Base-by-base conservation (phyloP, 2,888 invertebrate genomes). In the Aphidius colemani region DNA sequence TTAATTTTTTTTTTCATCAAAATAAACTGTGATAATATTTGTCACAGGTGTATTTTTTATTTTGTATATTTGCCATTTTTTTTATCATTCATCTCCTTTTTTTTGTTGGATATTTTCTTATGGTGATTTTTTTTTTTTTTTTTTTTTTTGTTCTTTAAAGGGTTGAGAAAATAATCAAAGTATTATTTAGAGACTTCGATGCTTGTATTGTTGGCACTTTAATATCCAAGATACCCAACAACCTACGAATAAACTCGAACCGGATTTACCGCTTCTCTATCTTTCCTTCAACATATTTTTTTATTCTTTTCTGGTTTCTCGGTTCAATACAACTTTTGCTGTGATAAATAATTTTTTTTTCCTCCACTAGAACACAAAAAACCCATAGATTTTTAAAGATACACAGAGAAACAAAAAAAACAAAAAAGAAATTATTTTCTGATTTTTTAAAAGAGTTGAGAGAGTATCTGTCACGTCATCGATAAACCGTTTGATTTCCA, bases 111-210 rank as follows among this genome's bases (percentile, higher is more conserved):
- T 66, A 51, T 59, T 63, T 62, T 62, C 59, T 60, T 60, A 3
- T 48, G 5, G 8, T 11, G 6, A 6, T 48, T 48, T 11, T 48
- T 48, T 59, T 58, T 45, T 64, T 48, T 48, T 11, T 48, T 48
- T 59, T 58, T 45, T 64, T 59, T 50, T 39, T 41, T 60, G 30
- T 18, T 18, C 13, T 18, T 18, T 2, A 18, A 18, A 18, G 53
- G 61, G 67, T 64, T 41, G 46, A 49, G 61, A 46, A 41, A 61
- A 18, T 18, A 18, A 58, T 63, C 48, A 59, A 53, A 39, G 44
- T 11, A 53, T 49, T 49, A 18, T 39, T 59, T 53, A 59, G 69
- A 69, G 71, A 71, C 67, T 69, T 71, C 68, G 67, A 71, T 69
- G 70, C 70, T 59, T 63, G 67, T 57, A 11, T 40, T 10, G 39